Evolutionary conservation across 2,888 invertebrate genomes (phyloP).

Genomic region (Caenorhabditis afra): DNA sequence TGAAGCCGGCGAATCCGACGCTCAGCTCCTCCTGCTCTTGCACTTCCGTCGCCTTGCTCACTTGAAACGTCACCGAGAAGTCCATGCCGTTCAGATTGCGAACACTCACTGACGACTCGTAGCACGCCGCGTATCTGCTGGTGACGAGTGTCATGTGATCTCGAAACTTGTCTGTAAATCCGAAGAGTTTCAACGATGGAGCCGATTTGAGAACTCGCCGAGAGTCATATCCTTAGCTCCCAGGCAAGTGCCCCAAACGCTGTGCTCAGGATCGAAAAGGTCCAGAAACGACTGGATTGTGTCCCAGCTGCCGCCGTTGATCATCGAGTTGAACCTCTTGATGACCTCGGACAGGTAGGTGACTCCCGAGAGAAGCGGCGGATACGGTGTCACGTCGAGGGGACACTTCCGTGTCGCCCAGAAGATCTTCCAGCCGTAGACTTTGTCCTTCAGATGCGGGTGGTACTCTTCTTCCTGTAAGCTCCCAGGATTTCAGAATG

Average conservation of each 20-base stretch:
- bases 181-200: too few species aligned
- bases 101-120: not conserved
- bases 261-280: conserved; percentile 12
- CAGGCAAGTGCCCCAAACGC: conserved; percentile 8
- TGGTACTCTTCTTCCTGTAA: conserved; percentile 12
- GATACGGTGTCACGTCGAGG: conserved; percentile 3
- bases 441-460: not conserved
- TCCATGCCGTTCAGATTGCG: conserved; percentile 17
- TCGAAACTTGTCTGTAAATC: conserved; percentile 13
- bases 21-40: conserved; percentile 33
- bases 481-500: not conserved
- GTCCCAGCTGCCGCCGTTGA: conserved; percentile 33
- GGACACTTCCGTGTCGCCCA: conserved; percentile 29
- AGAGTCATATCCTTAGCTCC: not conserved
- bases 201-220: not conserved
- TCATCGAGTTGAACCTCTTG: conserved; percentile 30
- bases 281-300: conserved; percentile 14
- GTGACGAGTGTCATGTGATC: conserved; percentile 16
- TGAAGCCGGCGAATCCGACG: conserved; percentile 21
- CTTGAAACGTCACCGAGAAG: conserved; percentile 12
- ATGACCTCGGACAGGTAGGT: conserved; percentile 11
- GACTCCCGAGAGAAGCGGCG: not conserved
- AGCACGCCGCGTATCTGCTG: not conserved
- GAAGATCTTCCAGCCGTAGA: conserved; percentile 19
- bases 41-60: conserved; percentile 20